phyloP scores from a whole-genome alignment of 1,140 invertebrate species.

The Zaprionus ghesquierei region DNA sequence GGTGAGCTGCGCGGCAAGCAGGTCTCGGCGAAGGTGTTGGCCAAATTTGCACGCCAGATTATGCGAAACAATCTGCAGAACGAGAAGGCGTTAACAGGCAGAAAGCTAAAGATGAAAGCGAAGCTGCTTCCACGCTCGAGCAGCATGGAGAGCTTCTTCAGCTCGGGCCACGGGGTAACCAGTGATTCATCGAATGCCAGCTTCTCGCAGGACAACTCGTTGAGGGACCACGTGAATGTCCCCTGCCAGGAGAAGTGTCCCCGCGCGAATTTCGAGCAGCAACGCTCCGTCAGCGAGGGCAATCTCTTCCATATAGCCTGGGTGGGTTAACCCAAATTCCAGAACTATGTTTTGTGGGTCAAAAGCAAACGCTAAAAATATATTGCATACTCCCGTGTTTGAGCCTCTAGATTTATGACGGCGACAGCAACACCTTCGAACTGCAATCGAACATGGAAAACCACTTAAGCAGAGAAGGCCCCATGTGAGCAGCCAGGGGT shows the following conservation, averaged over 20 bases:
- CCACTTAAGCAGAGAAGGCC: slow-evolving; percentile 61
- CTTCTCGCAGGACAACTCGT: background rate
- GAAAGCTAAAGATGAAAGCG: background rate
- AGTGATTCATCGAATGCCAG: background rate
- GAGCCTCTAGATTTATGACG: slow-evolving; percentile 56
- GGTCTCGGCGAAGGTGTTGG: slow-evolving; percentile 1
- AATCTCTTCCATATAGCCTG: background rate
- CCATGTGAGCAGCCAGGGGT: slow-evolving; percentile 26
- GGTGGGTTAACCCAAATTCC: slow-evolving; percentile 20
- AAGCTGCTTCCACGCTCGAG: background rate
- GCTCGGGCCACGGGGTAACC: background rate
- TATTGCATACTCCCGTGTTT: slow-evolving; percentile 46
- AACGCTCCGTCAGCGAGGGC: background rate
- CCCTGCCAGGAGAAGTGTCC: background rate
- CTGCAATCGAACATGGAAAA: slow-evolving; percentile 75
- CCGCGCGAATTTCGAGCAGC: background rate
- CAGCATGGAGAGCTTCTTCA: background rate
- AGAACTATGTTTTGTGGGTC: slow-evolving; percentile 19
- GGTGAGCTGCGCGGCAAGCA: slow-evolving; percentile 23
- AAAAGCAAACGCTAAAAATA: slow-evolving; percentile 23
- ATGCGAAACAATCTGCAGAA: slow-evolving; percentile 41
- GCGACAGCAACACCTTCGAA: slow-evolving; percentile 36
- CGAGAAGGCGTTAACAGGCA: background rate
- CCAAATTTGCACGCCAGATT: slow-evolving; percentile 38
- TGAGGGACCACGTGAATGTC: background rate